A percentile compares a stretch with the other conserved stretches of the same genome.
Evolutionary conservation across 2,797 vertebrate species (phyloP).

Genomic region (Mormyrus proboscirostris): DNA sequence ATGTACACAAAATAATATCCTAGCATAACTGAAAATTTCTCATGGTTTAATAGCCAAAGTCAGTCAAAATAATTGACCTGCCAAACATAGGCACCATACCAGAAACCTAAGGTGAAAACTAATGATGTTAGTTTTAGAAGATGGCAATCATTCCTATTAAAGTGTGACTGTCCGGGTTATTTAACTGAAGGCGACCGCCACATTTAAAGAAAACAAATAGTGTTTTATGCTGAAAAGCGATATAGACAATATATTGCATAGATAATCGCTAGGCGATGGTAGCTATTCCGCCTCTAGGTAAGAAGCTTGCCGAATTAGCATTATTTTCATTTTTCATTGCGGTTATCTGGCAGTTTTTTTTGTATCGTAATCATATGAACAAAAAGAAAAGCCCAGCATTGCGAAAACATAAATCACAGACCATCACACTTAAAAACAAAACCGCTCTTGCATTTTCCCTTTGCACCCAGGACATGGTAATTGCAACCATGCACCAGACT

Average conservation of each 20-base stretch:
- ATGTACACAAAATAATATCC: not conserved
- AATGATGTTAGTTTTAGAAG: not conserved
- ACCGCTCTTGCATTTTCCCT: not conserved
- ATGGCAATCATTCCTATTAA: not conserved
- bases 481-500: not conserved
- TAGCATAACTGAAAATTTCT: not conserved
- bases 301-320: not conserved
- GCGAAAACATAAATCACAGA: not conserved
- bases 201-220: not conserved
- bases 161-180: not conserved
- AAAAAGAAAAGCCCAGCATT: not conserved
- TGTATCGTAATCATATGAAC: not conserved
- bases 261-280: not conserved
- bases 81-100: constrained; percentile 9
- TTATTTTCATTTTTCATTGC: not conserved
- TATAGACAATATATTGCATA: not conserved
- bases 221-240: not conserved
- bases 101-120: not conserved
- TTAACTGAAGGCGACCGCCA: not conserved
- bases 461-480: not conserved
- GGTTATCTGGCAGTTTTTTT: not conserved
- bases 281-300: not conserved
- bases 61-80: not conserved
- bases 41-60: constrained; percentile 3
- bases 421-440: not conserved